A percentile compares a stretch with the other conserved stretches of the same genome.
Conservation (phyloP, 2,888 invertebrate species). For the Dendrolimus pini region DNA sequence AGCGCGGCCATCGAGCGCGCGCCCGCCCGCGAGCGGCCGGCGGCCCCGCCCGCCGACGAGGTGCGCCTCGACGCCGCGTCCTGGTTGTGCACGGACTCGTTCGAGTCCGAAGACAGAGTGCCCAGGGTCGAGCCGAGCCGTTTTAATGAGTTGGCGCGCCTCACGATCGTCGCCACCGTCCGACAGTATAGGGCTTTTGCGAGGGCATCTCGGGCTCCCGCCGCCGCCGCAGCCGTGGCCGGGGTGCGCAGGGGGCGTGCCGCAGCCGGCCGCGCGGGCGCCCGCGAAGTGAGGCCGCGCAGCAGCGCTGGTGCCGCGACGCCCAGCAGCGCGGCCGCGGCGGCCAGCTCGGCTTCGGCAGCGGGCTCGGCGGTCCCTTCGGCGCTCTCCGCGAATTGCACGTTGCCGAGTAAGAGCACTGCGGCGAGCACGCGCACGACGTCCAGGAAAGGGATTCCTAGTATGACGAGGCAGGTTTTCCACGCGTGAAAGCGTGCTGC, state of each 20-base stretch:
- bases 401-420: constrained; percentile 93
- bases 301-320: constrained; percentile 85
- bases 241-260: constrained; percentile 89
- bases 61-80: constrained; percentile 91
- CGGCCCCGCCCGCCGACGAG: constrained; percentile 86
- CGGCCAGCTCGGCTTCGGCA: constrained; percentile 89
- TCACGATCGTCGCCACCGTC: constrained; percentile 94
- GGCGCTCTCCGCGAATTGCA: constrained; percentile 89
- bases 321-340: constrained; percentile 87
- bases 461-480: constrained; percentile 92
- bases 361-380: constrained; percentile 86
- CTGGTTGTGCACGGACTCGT: constrained; percentile 93
- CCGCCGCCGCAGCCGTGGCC: constrained; percentile 86
- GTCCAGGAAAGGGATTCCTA: constrained; percentile 96
- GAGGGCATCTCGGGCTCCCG: constrained; percentile 91
- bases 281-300: constrained; percentile 89
- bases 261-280: constrained; percentile 77
- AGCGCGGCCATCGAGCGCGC: constrained; percentile 94
- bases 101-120: constrained; percentile 93
- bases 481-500: constrained; percentile 86
- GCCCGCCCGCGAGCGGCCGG: constrained; percentile 79
- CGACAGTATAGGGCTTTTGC: constrained; percentile 95
- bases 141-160: constrained; percentile 94
- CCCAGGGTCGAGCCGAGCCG: constrained; percentile 88
- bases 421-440: constrained; percentile 94